Evolutionary conservation across 2,888 invertebrate species (phyloP), one percentile per base, ranked within the genome.

Genomic region (Drosophila neotestacea): DNA sequence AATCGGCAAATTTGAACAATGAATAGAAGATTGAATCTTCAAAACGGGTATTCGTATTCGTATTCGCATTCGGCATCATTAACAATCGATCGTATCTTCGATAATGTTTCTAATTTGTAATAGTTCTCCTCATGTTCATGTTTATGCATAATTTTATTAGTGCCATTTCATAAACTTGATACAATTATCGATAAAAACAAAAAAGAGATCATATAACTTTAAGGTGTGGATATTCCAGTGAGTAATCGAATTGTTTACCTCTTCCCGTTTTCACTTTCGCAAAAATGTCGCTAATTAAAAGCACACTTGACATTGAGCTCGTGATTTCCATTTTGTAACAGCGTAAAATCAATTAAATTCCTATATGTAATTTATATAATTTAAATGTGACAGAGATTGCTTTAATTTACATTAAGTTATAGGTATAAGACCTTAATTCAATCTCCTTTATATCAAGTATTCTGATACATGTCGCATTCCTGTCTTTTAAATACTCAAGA

Each of bases 31-130:
- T 34, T 48, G 16, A 58, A 58, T 58, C 38, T 47, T n/a, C 6
- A 27, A 27, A 73, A 74, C 74, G 47, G 54, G 73, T 55, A 60
- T 66, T 61, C 13, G 39, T 55, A 60, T 66, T 61, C 13, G 39
- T 22, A 22, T 22, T 22, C 22, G 22, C 6, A 32, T 32, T 32
- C 7, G 32, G 30, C 38, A 39, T 39, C 50, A 59, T 50, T n/a
- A 59, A 41, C 50, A 30, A 39, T 32, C 41, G 44, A 44, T 61
- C 27, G 28, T 61, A 44, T 54, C 11, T 22, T 36, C 16, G 61
- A 61, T 61, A 61, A 60, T 51, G 51, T 51, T 41, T 51, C 16
- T 22, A 41, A 62, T 55, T 62, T 46, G 44, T 62, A 46, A 55
- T 32, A 46, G 36, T 44, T 44, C 30, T 13, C 11, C n/a, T 10